Base-by-base conservation (phyloP, 2,797 vertebrate genomes). In the Salarias fasciatus region DNA sequence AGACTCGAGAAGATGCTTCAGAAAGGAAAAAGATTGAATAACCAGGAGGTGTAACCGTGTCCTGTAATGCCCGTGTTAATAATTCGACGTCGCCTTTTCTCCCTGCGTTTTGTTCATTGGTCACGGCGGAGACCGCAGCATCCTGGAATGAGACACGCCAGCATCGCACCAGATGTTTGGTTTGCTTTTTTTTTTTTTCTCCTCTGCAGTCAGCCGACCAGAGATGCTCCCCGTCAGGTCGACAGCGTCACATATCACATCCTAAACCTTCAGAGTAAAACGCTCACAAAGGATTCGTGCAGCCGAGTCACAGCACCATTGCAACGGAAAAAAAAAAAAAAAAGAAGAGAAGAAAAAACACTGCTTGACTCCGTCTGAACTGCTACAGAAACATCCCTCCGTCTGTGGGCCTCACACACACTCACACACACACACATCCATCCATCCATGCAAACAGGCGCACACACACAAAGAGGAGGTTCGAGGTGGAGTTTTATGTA, bases 71-170 rank as follows among this genome's bases (percentile, higher is more conserved):
- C 86, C 76, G 45, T 35, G 42, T 72, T 50, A 49, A 41, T 41
- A 40, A 60, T 36, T 72, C 53, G 47, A 54, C 5, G 5, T 53
- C 40, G 44, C 46, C 43, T 51, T 56, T 64, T 6, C 18, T 28
- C 42, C 55, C 60, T 63, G 57, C 53, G 30, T 79, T 24, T 79
- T 75, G 69, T 83, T 84, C 56, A 50, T 76, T 78, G 83, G 77
- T 86, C 77, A 56, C 40, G 5, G 57, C 57, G 38, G 64, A 72
- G 74, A 79, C 75, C 61, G 8, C 76, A 69, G 57, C 80, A 50
- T 85, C 74, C 63, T 71, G 78, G 88, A 90, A 88, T 82, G 82
- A n/a, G n/a, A 84, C 72, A 60, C 24, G 78, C 72, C 80, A 73
- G 63, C 61, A 54, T 77, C 60, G 41, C 57, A 80, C 64, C 63